Conservation (phyloP, 1,140 invertebrate species). For the Dendroctonus valens region DNA sequence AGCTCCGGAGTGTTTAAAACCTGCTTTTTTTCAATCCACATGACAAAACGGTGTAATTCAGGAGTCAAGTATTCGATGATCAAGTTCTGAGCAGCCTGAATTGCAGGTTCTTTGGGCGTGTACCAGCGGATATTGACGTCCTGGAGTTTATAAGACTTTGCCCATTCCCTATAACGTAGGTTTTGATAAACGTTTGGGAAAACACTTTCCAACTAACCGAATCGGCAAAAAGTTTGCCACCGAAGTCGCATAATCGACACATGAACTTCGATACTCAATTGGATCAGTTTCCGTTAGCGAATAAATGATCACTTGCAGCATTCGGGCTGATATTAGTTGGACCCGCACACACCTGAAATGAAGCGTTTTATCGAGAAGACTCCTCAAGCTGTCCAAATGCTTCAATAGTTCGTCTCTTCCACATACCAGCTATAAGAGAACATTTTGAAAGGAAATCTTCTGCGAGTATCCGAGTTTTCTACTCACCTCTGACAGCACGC, state of each 20-base stretch:
- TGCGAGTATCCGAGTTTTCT: no score
- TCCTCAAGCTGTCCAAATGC: conserved; percentile 54
- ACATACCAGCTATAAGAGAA: conserved; percentile 41
- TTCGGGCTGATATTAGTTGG: conserved; percentile 52
- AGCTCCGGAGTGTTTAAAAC: conserved; percentile 51
- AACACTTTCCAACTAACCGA: conserved; percentile 50
- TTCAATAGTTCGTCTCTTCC: conserved; percentile 50
- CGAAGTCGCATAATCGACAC: conserved; percentile 62
- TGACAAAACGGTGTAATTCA: conserved; percentile 56
- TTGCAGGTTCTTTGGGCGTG: conserved; percentile 68
- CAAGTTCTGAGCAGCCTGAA: conserved; percentile 62
- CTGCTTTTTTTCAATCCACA: conserved; percentile 46
- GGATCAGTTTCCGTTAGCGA: conserved; percentile 62
- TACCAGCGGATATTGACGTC: conserved; percentile 75
- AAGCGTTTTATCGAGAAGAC: conserved; percentile 57
- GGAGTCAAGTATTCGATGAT: conserved; percentile 63
- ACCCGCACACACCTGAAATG: conserved; percentile 57
- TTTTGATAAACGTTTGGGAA: neutral
- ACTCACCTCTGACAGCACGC: conserved; percentile 69
- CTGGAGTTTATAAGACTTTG: conserved; percentile 63
- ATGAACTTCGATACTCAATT: conserved; percentile 63
- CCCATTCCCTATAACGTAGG: conserved; percentile 74
- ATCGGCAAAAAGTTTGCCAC: conserved; percentile 73
- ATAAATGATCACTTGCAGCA: conserved; percentile 55
- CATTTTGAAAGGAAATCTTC: neutral